Evolutionary conservation across 1,140 invertebrate genomes (phyloP).

Genomic region (Dendrolimus kikuchii): DNA sequence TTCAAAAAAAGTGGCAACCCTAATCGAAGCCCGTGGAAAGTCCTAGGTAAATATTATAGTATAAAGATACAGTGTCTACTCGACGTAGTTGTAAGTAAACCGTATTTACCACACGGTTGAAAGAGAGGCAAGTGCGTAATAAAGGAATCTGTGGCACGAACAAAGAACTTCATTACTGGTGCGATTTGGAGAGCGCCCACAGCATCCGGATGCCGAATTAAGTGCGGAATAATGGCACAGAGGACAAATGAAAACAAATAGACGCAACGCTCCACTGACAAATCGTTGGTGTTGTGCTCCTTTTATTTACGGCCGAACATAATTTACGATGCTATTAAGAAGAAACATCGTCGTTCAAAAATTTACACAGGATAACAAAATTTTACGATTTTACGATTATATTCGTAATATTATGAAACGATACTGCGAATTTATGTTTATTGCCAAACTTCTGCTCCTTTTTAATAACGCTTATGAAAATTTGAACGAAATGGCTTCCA

Average conservation of each 20-base stretch:
- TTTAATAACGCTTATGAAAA: no score
- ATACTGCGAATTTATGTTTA: no score
- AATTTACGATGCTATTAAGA: slow-evolving; percentile 20
- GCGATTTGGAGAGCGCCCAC: slow-evolving; percentile 12
- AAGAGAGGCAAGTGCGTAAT: no score
- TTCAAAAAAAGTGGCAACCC: no score
- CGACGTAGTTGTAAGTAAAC: no score
- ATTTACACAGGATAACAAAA: background rate
- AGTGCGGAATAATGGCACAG: slow-evolving; percentile 29
- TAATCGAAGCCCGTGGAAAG: no score
- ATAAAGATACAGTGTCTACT: no score
- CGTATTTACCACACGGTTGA: no score
- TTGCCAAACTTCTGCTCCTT: no score
- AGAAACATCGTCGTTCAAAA: slow-evolving; percentile 17
- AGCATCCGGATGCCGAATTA: slow-evolving; percentile 23
- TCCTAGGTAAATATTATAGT: no score
- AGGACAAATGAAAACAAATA: slow-evolving; percentile 37
- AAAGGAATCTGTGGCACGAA: slow-evolving; percentile 11
- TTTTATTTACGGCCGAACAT: slow-evolving; percentile 26
- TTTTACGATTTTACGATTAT: background rate
- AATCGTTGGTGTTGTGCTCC: slow-evolving; percentile 20
- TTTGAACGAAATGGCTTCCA: no score
- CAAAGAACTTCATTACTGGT: slow-evolving; percentile 32
- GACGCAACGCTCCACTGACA: slow-evolving; percentile 24
- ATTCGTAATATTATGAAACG: no score